Evolutionary conservation across 2,888 invertebrate genomes (phyloP).

Genomic region (Mesorhabditis spiculigera): DNA sequence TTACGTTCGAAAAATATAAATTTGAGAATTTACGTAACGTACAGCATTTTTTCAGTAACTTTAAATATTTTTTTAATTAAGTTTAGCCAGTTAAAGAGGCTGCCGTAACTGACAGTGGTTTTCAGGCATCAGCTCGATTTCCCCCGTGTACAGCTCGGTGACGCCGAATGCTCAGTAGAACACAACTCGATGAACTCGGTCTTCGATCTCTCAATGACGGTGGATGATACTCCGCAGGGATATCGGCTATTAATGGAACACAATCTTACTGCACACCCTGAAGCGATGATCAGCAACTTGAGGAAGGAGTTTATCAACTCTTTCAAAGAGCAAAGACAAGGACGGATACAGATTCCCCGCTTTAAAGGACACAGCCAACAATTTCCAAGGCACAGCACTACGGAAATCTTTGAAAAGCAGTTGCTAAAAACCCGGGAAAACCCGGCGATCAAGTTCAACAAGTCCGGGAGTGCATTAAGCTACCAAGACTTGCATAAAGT

Average conservation of each 20-base stretch:
- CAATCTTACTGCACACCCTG: conserved; percentile 23
- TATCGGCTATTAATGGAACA: conserved; percentile 40
- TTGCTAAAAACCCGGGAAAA: too few relatives aligned
- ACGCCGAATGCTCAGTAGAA: conserved; percentile 21
- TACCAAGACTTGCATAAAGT: conserved; percentile 6
- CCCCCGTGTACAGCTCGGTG: conserved; percentile 34
- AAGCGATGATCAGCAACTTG: conserved; percentile 26
- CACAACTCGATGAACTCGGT: conserved; percentile 46
- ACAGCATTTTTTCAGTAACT: too few relatives aligned
- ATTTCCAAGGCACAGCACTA: background rate
- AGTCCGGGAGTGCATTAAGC: background rate
- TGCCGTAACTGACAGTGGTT: too few relatives aligned
- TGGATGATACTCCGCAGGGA: conserved; percentile 41
- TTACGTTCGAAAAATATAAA: too few relatives aligned
- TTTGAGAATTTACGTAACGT: too few relatives aligned
- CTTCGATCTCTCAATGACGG: conserved; percentile 47
- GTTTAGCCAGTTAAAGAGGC: too few relatives aligned
- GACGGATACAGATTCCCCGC: too few relatives aligned
- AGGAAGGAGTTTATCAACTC: background rate
- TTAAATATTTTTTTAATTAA: too few relatives aligned
- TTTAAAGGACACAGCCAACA: background rate
- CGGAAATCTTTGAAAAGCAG: background rate
- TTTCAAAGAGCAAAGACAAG: too few relatives aligned
- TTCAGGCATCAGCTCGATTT: conserved; percentile 45
- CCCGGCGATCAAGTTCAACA: background rate